A percentile compares a stretch with the other conserved stretches of the same genome.
Conservation (phyloP, 1,140 invertebrate genomes). For the Drosophila prosaltans region DNA sequence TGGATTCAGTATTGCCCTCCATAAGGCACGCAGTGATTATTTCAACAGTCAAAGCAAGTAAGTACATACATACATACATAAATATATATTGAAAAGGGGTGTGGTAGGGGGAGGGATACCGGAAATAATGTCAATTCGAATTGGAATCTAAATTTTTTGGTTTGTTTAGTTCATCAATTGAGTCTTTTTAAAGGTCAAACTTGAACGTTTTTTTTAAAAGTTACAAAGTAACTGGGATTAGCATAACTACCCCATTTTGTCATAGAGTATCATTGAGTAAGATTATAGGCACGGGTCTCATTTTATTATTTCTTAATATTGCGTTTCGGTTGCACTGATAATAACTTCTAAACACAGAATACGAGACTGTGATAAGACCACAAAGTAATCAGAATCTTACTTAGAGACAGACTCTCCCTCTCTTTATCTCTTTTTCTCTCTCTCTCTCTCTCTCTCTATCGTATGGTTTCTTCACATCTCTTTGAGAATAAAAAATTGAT, state of each 20-base stretch:
- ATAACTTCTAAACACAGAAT: neutral
- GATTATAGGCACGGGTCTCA: too few relatives aligned
- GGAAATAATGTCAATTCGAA: neutral
- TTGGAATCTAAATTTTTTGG: neutral
- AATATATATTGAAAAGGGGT: neutral
- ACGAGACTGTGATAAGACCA: neutral
- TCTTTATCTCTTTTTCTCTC: neutral
- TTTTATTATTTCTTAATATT: constrained; percentile 2
- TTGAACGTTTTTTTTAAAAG: too few relatives aligned
- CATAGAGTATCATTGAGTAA: too few relatives aligned
- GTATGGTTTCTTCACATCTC: neutral
- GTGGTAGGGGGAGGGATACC: neutral
- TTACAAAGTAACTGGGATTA: too few relatives aligned
- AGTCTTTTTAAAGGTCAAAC: too few relatives aligned
- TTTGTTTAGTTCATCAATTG: too few relatives aligned
- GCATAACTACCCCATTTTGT: too few relatives aligned
- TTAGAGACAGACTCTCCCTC: too few relatives aligned
- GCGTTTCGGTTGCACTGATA: constrained; percentile 1
- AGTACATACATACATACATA: constrained; percentile 50
- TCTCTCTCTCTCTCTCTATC: neutral
- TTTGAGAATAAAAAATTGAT: neutral
- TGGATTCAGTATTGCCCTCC: constrained; percentile 80
- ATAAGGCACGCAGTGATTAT: constrained; percentile 59
- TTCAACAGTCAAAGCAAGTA: constrained; percentile 63
- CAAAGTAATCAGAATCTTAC: neutral